Base-by-base conservation (phyloP, 2,888 invertebrate species). In the Phragmatobia fuliginosa region DNA sequence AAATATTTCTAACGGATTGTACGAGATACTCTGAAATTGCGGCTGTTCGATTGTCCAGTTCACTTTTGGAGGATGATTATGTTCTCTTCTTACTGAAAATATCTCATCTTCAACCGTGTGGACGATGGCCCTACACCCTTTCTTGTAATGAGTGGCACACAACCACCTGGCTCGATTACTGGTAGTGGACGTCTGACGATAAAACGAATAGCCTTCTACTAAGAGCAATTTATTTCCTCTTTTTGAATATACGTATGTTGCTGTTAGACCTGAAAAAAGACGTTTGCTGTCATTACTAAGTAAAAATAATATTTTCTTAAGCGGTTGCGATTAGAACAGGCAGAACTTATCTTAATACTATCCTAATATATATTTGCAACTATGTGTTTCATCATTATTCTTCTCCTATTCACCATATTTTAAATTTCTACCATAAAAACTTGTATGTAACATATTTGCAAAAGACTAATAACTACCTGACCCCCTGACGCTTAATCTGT, bases 201-300 rank as follows among this genome's bases (percentile, higher is more conserved):
- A 77, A 56, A 59, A 76, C 0, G 78, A 61, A 38, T 74, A 75
- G 31, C 76, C 78, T 1, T 68, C 63, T 7, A 68, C 1, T 32
- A 71, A 31, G 11, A 76, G 66, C 2, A 74, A 8, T n/a, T 61
- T 25, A 1, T n/a, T 74, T 18, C 74, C 68, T 61, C 61, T 52
- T 18, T 56, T 62, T 0, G 76, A 70, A 11, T 33, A 36, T 1
- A 77, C 45, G 38, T 62, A 77, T 14, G 28, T 58, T 31, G 66
- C 25, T 31, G 38, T 56, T 18, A 31, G 18, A 41, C 2, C 68
- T 68, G 63, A 6, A 67, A 62, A 62, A 38, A 45, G 31, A 8
- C n/a, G 2, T 7, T 45, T 21, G 21, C 1, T 45, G 8, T 21
- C 7, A 45, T 49, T 49, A 32, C n/a, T 6, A 56, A 28, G 25